Percentiles rank a stretch among this genome's conserved stretches.
These are phyloP conservation scores for Echinarachnius parma DNA, from an alignment of 53 echinoderm and acorn worm species.

Conservation along the genomic window DNA sequence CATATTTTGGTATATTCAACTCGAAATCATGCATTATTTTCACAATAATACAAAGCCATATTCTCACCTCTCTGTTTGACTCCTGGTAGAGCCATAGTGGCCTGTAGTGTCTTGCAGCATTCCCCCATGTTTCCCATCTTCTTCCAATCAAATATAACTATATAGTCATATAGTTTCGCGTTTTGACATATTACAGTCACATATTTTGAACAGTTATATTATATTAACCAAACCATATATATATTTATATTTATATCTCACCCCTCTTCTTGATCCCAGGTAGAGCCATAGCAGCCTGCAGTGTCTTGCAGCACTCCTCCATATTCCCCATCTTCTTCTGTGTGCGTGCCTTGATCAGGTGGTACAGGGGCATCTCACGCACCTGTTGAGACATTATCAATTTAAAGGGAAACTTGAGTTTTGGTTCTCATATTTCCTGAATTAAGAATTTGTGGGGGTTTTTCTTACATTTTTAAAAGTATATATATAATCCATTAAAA, in stretches of 20 bases:
- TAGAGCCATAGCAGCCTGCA: constrained; percentile 92
- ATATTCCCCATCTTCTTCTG: constrained; percentile 87
- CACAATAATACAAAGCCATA: no score
- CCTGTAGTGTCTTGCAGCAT: constrained; percentile 96
- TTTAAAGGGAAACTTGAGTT: no score
- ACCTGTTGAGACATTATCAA: constrained; percentile 69
- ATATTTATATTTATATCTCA: no score
- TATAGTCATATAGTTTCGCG: not conserved
- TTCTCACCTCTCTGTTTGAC: constrained; percentile 77
- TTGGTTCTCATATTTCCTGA: no score
- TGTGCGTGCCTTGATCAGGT: constrained; percentile 87
- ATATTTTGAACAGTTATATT: no score
- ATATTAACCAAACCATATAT: no score
- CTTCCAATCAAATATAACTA: constrained; percentile 21
- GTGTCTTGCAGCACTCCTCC: constrained; percentile 93
- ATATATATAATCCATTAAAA: no score
- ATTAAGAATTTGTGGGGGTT: no score
- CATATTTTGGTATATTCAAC: no score
- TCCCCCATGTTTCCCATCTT: constrained; percentile 87
- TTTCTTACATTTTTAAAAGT: no score
- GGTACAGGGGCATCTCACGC: constrained; percentile 96
- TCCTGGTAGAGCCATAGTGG: constrained; percentile 90
- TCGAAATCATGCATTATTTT: no score
- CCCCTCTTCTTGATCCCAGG: constrained; percentile 86
- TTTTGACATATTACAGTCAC: not conserved